A percentile compares a stretch with the other conserved stretches of the same genome.
Evolutionary conservation across 2,888 invertebrate genomes (phyloP).

Genomic region (Mesoligia furuncula): DNA sequence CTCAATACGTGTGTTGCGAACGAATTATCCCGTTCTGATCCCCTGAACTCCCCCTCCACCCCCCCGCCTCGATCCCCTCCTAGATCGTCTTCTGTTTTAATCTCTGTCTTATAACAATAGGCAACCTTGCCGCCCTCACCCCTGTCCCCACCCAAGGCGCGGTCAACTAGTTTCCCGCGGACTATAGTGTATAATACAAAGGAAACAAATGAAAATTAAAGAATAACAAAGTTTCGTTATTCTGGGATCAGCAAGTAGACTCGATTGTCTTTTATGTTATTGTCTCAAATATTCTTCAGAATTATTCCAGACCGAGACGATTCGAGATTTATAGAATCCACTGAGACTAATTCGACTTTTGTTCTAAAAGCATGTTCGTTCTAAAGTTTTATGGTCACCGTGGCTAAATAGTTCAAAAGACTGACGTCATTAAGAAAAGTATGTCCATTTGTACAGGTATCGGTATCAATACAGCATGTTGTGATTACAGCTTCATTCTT

Average conservation of each 20-base stretch:
- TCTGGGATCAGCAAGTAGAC: conserved; percentile 10
- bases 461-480: conserved; percentile 36
- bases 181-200: conserved; percentile 18
- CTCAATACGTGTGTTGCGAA: too few relatives aligned
- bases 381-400: conserved; percentile 66
- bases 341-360: conserved; percentile 63
- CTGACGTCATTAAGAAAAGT: conserved; percentile 69
- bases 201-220: conserved; percentile 10
- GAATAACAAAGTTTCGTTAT: conserved; percentile 21
- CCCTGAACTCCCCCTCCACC: too few relatives aligned
- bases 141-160: too few relatives aligned
- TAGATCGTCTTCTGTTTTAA: too few relatives aligned
- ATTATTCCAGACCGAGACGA: conserved; percentile 39
- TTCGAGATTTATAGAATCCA: conserved; percentile 54
- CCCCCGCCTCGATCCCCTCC: too few relatives aligned
- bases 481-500: conserved; percentile 34
- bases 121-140: too few relatives aligned
- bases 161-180: too few relatives aligned
- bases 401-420: conserved; percentile 70
- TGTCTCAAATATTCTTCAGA: conserved; percentile 31
- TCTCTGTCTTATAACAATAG: too few relatives aligned
- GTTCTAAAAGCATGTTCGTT: conserved; percentile 53
- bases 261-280: conserved; percentile 13
- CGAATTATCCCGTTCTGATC: too few relatives aligned
- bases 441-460: conserved; percentile 43